Conservation (phyloP, 2,888 invertebrate genomes). For the Lycia hirtaria region DNA sequence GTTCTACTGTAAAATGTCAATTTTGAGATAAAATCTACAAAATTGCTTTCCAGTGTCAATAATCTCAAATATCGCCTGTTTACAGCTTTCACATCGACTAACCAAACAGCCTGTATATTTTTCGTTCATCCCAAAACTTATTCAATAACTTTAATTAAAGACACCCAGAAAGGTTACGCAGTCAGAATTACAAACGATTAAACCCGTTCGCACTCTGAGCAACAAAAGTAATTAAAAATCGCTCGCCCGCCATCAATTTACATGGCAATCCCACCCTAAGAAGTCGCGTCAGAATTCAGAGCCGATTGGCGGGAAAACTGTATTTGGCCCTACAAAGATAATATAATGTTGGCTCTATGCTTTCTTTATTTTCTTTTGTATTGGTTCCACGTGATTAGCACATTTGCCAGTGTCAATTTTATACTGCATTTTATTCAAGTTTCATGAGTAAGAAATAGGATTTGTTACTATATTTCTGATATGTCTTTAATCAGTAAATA, state of each 20-base stretch:
- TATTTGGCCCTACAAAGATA: constrained; percentile 18
- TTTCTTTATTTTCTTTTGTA: too few species aligned
- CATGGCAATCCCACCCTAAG: constrained; percentile 39
- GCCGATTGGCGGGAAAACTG: constrained; percentile 39
- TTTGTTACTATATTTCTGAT: too few species aligned
- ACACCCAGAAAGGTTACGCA: constrained; percentile 11
- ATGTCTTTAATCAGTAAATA: not conserved
- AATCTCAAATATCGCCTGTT: too few species aligned
- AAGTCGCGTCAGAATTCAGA: constrained; percentile 33
- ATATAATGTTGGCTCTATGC: too few species aligned
- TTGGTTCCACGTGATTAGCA: too few species aligned
- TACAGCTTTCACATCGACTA: not conserved
- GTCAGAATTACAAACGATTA: constrained; percentile 17
- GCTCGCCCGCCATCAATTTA: constrained; percentile 39
- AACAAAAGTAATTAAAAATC: constrained; percentile 45
- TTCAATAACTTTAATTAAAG: constrained; percentile 22
- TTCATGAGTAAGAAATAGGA: too few species aligned
- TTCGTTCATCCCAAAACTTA: constrained; percentile 15
- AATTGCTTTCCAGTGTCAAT: too few species aligned
- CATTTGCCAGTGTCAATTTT: too few species aligned
- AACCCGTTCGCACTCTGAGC: constrained; percentile 28
- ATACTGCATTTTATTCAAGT: too few species aligned
- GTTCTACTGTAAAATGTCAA: too few species aligned
- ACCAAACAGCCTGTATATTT: not conserved
- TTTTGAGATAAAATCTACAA: too few species aligned